Evolutionary conservation across 1,140 invertebrate species (phyloP).

Genomic region (Geopemphigus sp.): DNA sequence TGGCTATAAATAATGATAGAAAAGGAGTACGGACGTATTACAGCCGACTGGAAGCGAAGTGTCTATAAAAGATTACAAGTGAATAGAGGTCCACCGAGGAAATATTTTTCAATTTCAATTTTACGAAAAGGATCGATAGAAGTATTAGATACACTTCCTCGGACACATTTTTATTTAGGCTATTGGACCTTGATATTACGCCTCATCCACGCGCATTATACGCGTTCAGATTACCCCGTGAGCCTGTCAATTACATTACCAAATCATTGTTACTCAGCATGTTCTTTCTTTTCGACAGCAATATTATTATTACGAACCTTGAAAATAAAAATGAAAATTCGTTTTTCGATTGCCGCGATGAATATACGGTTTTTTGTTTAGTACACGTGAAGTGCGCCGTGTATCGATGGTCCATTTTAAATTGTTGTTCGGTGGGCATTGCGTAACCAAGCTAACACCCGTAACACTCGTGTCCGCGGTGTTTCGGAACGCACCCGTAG

Average conservation of each 20-base stretch:
- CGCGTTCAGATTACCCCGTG: neutral
- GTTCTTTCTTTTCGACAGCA: neutral
- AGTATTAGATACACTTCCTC: too few relatives aligned
- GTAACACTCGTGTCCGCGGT: too few relatives aligned
- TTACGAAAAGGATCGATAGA: neutral
- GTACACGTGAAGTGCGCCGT: neutral
- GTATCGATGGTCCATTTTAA: neutral
- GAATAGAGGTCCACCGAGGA: too few relatives aligned
- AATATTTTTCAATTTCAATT: neutral
- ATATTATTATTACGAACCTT: slow-evolving; percentile 22
- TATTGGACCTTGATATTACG: slow-evolving; percentile 7
- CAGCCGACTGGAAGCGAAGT: too few relatives aligned
- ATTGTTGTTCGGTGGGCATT: slow-evolving; percentile 1
- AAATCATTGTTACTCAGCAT: slow-evolving; percentile 32
- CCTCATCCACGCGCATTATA: slow-evolving; percentile 1
- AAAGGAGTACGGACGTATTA: too few relatives aligned
- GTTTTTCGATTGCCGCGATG: neutral
- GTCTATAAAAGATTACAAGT: too few relatives aligned
- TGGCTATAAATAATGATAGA: too few relatives aligned
- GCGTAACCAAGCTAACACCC: neutral
- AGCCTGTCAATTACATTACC: neutral
- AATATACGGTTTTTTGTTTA: neutral
- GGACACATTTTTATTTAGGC: too few relatives aligned
- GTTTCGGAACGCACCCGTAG: neutral
- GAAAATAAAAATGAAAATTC: slow-evolving; percentile 20